phyloP scores from a whole-genome alignment of 2,888 invertebrate genomes.

The Lathronympha strigana region DNA sequence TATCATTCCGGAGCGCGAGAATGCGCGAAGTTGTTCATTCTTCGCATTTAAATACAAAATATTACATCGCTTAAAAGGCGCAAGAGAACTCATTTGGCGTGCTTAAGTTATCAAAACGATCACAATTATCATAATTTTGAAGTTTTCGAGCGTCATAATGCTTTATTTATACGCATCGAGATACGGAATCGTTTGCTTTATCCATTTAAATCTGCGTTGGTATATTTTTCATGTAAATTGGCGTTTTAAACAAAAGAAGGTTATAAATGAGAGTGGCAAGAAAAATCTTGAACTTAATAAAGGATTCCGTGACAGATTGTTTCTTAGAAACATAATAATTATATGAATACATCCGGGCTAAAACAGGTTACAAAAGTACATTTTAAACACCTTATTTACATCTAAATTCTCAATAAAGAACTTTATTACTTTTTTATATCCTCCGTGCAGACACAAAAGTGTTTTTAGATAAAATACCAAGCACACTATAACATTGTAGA shows the following conservation, averaged over 20 bases:
- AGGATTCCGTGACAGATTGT: constrained; percentile 8
- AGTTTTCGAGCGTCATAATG: constrained; percentile 32
- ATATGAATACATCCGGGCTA: background rate
- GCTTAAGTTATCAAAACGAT: constrained; percentile 45
- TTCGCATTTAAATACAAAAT: constrained; percentile 50
- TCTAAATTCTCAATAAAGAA: background rate
- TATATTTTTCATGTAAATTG: constrained; percentile 40
- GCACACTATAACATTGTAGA: background rate
- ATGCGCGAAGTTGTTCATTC: constrained; percentile 49
- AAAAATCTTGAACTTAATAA: background rate
- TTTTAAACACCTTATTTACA: background rate
- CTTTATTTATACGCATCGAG: constrained; percentile 39
- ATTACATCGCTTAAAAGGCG: constrained; percentile 44
- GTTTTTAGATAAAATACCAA: background rate
- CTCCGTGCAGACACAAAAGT: background rate
- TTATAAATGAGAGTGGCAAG: constrained; percentile 7
- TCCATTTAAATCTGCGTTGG: constrained; percentile 47
- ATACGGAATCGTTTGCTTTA: constrained; percentile 44
- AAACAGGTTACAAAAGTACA: background rate
- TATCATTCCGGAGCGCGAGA: constrained; percentile 55
- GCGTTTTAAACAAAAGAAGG: constrained; percentile 35
- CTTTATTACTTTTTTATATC: background rate
- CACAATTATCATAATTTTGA: constrained; percentile 48
- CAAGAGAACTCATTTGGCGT: constrained; percentile 36
- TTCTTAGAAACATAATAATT: background rate